Base-by-base conservation (phyloP, 2,888 invertebrate species). In the Hedychridium roseum region DNA sequence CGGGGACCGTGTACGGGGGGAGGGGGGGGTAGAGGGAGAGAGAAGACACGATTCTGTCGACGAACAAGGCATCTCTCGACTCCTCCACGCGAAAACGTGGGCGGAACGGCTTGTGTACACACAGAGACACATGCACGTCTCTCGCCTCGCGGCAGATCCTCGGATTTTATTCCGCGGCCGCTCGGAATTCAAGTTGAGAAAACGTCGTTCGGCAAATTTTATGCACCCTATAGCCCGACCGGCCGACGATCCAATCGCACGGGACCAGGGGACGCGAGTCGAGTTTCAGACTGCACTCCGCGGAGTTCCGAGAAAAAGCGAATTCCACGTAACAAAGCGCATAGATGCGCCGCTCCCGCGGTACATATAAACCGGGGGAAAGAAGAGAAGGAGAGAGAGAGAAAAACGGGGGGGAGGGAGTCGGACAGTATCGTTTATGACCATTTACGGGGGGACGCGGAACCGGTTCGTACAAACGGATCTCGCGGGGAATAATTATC, bases 151-250 rank as follows among this genome's bases (percentile, higher is more conserved):
- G 45, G n/a, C n/a, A n/a, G n/a, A 26, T 45, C 17, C 35, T 42
- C 23, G 43, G n/a, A 39, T 43, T 49, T 49, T 40, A 26, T 45
- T 38, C 41, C 32, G n/a, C 31, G 38, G 11, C 28, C 28, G 23
- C 37, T 21, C 23, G 41, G 40, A n/a, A n/a, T n/a, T n/a, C n/a
- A n/a, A n/a, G 54, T 50, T 54, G 45, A 50, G 50, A 54, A 61
- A 48, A 60, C 54, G 32, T 43, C 32, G 57, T 50, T 54, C 45
- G 48, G 45, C n/a, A 54, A 60, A 60, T 61, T 54, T 50, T 46
- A 59, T 54, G 60, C 54, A 43, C 40, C 53, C 30, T 45, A 42
- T 47, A 48, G 43, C 47, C 41, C 31, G 35, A 50, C n/a, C n/a
- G n/a, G n/a, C n/a, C n/a, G n/a, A n/a, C n/a, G 14, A 28, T 28